phyloP scores from a whole-genome alignment of 2,113 vertebrate species.

The Coregonus clupeaformis region DNA sequence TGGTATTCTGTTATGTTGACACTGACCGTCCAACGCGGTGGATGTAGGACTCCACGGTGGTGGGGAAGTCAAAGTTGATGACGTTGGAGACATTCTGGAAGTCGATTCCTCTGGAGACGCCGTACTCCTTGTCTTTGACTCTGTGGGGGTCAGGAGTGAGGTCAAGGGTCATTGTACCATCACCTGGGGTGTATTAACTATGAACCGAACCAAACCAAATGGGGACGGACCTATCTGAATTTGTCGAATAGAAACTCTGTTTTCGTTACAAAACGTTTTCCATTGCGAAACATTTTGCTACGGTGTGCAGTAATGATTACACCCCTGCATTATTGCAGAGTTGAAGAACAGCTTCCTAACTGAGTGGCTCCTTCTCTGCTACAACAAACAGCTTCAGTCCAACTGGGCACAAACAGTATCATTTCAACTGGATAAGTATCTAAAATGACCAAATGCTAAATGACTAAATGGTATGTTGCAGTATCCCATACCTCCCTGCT shows the following conservation, averaged over 20 bases:
- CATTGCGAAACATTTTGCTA: no score
- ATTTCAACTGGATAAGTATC: not conserved
- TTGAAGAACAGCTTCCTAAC: not conserved
- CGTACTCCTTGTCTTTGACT: conserved; percentile 77
- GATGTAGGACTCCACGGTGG: conserved; percentile 80
- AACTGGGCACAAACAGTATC: not conserved
- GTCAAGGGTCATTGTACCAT: not conserved
- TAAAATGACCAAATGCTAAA: not conserved
- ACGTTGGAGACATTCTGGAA: conserved; percentile 88
- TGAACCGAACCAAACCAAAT: no score
- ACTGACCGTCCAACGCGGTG: conserved; percentile 87
- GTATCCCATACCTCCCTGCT: conserved; percentile 45
- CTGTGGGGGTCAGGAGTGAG: conserved; percentile 52
- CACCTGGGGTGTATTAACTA: not conserved
- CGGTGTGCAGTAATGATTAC: no score
- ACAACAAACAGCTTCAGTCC: not conserved
- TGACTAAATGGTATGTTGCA: not conserved
- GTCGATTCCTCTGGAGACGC: conserved; percentile 88
- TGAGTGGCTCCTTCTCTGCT: not conserved
- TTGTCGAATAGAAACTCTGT: no score
- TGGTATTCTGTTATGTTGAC: not conserved
- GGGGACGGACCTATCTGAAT: no score
- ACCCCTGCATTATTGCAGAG: no score
- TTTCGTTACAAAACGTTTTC: no score
- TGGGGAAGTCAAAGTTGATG: conserved; percentile 90